phyloP scores from a whole-genome alignment of 2,113 vertebrate genomes.

The Rhizomys pruinosus region DNA sequence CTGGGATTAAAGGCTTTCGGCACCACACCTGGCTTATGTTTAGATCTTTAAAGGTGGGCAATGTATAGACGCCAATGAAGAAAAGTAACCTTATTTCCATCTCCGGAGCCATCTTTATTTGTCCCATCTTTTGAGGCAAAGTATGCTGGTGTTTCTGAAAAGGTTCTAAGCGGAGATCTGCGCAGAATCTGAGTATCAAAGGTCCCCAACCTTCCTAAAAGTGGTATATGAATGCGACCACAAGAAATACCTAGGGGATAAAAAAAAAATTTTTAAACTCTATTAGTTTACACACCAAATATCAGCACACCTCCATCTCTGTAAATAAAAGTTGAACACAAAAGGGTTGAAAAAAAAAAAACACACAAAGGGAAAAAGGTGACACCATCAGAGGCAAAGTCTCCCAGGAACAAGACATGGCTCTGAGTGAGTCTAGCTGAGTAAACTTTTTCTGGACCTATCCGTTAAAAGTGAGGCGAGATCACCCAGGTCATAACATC shows the following conservation, averaged over 20 bases:
- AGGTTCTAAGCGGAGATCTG: constrained; percentile 88
- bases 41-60: constrained; percentile 37
- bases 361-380: neutral
- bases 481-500: neutral
- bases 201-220: constrained; percentile 89
- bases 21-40: too few relatives aligned
- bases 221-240: constrained; percentile 89
- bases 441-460: neutral
- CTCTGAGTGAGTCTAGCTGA: neutral
- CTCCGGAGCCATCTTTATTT: constrained; percentile 92
- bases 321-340: neutral
- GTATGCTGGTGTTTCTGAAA: constrained; percentile 92
- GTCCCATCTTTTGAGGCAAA: constrained; percentile 94
- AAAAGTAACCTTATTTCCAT: constrained; percentile 92
- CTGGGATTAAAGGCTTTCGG: too few relatives aligned
- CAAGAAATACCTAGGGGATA: constrained; percentile 89
- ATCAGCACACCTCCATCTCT: neutral
- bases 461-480: neutral
- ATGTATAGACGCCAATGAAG: neutral
- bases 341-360: neutral
- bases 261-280: constrained; percentile 5
- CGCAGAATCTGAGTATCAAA: constrained; percentile 88
- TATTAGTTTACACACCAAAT: constrained; percentile 32
- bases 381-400: neutral
- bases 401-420: neutral